Conservation (phyloP, 2,888 invertebrate species). For the Deilephila porcellus region DNA sequence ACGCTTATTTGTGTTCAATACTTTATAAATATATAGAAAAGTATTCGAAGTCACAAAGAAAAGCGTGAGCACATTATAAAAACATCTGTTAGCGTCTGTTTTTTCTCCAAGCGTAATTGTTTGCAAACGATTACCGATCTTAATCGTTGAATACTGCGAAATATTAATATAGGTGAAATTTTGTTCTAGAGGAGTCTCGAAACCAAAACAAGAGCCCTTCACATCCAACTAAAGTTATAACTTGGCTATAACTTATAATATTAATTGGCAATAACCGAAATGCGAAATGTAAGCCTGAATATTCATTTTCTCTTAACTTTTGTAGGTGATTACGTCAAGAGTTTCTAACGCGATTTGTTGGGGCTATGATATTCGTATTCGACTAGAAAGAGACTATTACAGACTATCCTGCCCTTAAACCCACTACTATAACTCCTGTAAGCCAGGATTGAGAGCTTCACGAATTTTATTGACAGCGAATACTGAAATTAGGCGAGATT, state of each 20-base stretch:
- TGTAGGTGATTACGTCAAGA: not conserved
- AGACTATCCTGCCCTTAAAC: too few species aligned
- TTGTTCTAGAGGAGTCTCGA: not conserved
- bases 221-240: not conserved
- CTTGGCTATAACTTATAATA: too few species aligned
- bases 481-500: too few species aligned
- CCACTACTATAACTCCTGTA: too few species aligned
- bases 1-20: too few species aligned
- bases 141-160: slow-evolving; percentile 1
- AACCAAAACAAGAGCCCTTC: slow-evolving; percentile 2
- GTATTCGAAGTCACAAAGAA: too few species aligned
- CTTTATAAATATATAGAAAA: too few species aligned
- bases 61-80: not conserved
- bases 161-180: not conserved
- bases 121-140: not conserved
- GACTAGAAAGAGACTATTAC: too few species aligned
- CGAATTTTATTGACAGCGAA: too few species aligned
- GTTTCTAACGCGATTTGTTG: not conserved
- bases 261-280: slow-evolving; percentile 9
- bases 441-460: too few species aligned
- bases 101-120: not conserved
- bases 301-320: not conserved
- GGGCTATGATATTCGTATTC: too few species aligned
- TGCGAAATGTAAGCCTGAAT: not conserved
- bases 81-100: slow-evolving; percentile 2